phyloP scores from a whole-genome alignment of 2,113 vertebrate genomes.

The Antechinus flavipes region DNA sequence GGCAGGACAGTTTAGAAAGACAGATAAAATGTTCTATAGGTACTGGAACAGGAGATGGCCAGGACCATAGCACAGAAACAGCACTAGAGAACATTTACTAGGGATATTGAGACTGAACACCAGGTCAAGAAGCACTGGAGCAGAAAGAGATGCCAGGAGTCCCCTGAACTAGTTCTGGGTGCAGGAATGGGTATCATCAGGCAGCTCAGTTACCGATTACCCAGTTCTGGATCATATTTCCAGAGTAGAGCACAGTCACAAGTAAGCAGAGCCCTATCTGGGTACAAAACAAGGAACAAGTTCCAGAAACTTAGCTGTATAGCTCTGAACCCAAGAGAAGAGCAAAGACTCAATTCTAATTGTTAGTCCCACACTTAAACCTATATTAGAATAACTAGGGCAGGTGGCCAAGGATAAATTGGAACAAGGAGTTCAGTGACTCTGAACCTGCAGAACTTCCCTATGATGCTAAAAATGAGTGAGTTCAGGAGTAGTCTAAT shows the following conservation, averaged over 20 bases:
- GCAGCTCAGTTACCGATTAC: background rate
- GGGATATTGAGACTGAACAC: background rate
- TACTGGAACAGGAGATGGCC: background rate
- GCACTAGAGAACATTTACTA: background rate
- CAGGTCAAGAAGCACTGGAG: background rate
- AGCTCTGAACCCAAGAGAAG: background rate
- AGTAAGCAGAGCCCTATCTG: background rate
- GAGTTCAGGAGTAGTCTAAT: background rate
- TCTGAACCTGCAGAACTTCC: background rate
- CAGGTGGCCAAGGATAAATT: background rate
- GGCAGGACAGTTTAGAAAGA: background rate
- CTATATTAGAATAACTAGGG: background rate
- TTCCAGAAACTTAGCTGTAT: background rate
- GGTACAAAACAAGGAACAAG: background rate
- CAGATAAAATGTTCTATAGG: background rate
- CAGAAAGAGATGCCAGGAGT: background rate
- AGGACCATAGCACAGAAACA: background rate
- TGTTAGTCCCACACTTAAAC: background rate
- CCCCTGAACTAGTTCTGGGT: background rate
- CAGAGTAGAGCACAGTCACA: background rate
- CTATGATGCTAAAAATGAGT: background rate
- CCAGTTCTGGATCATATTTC: background rate
- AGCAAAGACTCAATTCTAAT: background rate
- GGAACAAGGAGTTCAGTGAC: background rate
- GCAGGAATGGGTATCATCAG: background rate